phyloP scores from a whole-genome alignment of 1,140 invertebrate genomes.

The Brachionus sp. region DNA sequence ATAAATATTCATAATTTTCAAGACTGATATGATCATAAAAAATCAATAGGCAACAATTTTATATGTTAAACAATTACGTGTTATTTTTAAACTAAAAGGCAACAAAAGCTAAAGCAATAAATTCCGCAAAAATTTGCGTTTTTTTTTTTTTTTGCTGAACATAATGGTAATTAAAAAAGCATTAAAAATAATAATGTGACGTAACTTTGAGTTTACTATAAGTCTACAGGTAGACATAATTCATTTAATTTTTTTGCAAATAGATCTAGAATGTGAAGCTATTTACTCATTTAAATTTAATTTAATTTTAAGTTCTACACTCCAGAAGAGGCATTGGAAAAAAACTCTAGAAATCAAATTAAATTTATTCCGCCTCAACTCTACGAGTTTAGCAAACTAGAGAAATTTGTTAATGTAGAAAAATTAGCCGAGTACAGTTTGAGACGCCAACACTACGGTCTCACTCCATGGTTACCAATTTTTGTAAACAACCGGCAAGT shows the following conservation, averaged over 20 bases:
- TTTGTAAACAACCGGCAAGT: slow-evolving; percentile 4
- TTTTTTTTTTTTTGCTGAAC: neutral
- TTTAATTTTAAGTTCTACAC: neutral
- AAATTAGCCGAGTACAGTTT: slow-evolving; percentile 28
- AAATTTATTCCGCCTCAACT: slow-evolving; percentile 43
- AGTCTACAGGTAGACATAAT: neutral
- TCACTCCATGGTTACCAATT: slow-evolving; percentile 25
- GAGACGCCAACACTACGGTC: neutral
- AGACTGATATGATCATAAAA: neutral
- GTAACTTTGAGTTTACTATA: neutral
- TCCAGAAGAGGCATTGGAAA: slow-evolving; percentile 24
- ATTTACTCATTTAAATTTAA: neutral
- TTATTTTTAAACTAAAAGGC: neutral
- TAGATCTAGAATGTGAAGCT: neutral
- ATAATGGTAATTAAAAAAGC: neutral
- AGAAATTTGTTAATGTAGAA: neutral
- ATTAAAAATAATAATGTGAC: neutral
- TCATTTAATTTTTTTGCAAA: neutral
- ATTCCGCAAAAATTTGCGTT: neutral
- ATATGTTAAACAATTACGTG: neutral
- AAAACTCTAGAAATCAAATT: neutral
- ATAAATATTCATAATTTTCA: neutral
- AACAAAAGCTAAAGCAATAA: neutral
- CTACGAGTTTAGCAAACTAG: slow-evolving; percentile 12
- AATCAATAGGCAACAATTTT: no score